Conservation (phyloP, 2,888 invertebrate species). For the Caenorhabditis angaria region DNA sequence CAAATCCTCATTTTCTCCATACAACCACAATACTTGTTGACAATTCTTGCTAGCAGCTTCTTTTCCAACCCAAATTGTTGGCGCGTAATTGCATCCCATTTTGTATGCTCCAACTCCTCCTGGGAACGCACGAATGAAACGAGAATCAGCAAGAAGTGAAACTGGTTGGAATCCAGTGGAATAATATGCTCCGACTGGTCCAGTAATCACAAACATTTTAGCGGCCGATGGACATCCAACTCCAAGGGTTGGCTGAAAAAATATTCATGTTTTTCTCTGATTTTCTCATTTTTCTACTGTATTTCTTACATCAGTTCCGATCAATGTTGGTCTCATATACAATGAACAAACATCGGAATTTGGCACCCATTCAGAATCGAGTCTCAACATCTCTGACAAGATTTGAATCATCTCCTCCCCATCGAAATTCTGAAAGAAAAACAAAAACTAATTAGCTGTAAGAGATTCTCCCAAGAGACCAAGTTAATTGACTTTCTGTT, state of each 20-base stretch:
- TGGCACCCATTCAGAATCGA: constrained; percentile 98
- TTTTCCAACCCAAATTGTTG: constrained; percentile 76
- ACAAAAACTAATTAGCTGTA: constrained; percentile 13
- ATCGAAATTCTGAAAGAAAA: constrained; percentile 80
- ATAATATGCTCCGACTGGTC: constrained; percentile 93
- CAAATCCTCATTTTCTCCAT: constrained; percentile 89
- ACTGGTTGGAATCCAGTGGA: constrained; percentile 76
- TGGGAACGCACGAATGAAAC: constrained; percentile 83
- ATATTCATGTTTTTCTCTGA: neutral
- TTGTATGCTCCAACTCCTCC: constrained; percentile 91
- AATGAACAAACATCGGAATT: constrained; percentile 85
- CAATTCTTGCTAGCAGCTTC: constrained; percentile 82
- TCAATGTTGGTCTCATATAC: constrained; percentile 93
- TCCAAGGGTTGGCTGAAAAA: constrained; percentile 86
- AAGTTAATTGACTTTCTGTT: constrained; percentile 27
- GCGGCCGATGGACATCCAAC: constrained; percentile 88
- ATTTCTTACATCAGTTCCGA: constrained; percentile 87
- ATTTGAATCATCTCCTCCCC: constrained; percentile 86
- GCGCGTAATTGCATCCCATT: constrained; percentile 83
- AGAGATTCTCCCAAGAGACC: constrained; percentile 1
- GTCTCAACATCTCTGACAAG: constrained; percentile 83
- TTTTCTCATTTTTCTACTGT: neutral
- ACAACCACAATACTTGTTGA: constrained; percentile 84
- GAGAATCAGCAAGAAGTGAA: constrained; percentile 86
- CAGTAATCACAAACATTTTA: constrained; percentile 87